Evolutionary conservation across 1,140 invertebrate species (phyloP).

Genomic region (Lasaia peninsularis): DNA sequence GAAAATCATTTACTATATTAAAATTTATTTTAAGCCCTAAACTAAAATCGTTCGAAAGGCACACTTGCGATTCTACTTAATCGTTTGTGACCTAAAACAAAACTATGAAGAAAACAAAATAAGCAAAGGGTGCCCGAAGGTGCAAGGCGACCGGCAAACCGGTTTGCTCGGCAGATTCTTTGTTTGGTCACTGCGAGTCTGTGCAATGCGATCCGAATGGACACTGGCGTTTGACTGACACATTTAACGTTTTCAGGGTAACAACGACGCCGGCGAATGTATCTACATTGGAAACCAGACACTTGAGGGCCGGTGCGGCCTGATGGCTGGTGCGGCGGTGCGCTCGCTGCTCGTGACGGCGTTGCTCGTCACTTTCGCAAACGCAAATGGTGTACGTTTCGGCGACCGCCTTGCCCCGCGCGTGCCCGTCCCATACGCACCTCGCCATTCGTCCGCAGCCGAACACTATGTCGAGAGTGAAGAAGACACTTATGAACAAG

Average conservation of each 20-base stretch:
- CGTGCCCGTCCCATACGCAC: slow-evolving; percentile 57
- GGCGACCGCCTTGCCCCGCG: slow-evolving; percentile 71
- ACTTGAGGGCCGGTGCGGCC: slow-evolving; percentile 54
- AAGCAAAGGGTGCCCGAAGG: slow-evolving; percentile 57
- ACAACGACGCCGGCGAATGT: slow-evolving; percentile 44
- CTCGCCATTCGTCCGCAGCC: slow-evolving; percentile 46
- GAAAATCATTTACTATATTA: too few species aligned
- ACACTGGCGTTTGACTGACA: slow-evolving; percentile 36
- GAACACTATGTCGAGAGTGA: slow-evolving; percentile 42
- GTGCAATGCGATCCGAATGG: slow-evolving; percentile 40
- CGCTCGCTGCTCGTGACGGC: slow-evolving; percentile 44
- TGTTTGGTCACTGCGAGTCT: slow-evolving; percentile 60
- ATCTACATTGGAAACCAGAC: slow-evolving; percentile 41
- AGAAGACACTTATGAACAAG: slow-evolving; percentile 47
- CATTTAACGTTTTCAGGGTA: slow-evolving; percentile 53
- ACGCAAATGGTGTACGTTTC: slow-evolving; percentile 55
- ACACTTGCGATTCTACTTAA: slow-evolving; percentile 15
- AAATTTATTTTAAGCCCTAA: too few species aligned
- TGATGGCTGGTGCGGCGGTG: slow-evolving; percentile 47
- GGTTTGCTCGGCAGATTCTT: slow-evolving; percentile 62
- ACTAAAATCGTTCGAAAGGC: background rate
- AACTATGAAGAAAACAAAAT: slow-evolving; percentile 54
- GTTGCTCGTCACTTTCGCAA: slow-evolving; percentile 39
- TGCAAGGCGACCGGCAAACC: slow-evolving; percentile 51
- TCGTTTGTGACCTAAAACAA: slow-evolving; percentile 34